A percentile compares a stretch with the other conserved stretches of the same genome.
These are phyloP conservation scores for Sebastes taczanowskii DNA, from an alignment of 2,797 vertebrate species.

Conservation along the genomic window DNA sequence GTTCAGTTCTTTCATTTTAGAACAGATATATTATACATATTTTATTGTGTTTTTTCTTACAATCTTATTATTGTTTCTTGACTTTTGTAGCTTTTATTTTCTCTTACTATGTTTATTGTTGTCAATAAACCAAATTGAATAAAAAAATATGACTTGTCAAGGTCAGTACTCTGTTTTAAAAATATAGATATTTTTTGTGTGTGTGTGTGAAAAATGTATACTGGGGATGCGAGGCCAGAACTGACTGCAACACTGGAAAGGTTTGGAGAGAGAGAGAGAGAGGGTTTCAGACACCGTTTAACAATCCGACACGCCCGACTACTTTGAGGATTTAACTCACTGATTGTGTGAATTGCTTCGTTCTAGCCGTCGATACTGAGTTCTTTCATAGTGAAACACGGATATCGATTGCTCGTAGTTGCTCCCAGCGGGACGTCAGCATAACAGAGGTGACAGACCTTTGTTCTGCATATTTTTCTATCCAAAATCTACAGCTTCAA, in stretches of 20 bases:
- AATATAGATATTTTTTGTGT: background rate
- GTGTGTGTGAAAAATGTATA: background rate
- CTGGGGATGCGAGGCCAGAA: background rate
- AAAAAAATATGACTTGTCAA: too few species aligned
- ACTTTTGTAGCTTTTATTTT: background rate
- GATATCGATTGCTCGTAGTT: fast-evolving
- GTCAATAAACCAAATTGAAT: background rate
- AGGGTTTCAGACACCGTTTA: background rate
- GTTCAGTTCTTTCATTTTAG: background rate
- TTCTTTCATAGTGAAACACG: slow-evolving; percentile 13
- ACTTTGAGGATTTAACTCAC: background rate
- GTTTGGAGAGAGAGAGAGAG: background rate
- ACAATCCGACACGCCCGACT: background rate
- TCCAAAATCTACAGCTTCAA: background rate
- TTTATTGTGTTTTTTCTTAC: background rate
- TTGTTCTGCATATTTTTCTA: background rate
- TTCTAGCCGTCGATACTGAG: background rate
- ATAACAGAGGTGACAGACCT: background rate
- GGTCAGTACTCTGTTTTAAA: too few species aligned
- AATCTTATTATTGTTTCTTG: background rate
- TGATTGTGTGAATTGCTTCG: background rate
- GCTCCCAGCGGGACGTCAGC: background rate
- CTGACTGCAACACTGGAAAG: background rate
- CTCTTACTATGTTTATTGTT: background rate
- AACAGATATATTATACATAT: background rate